These are phyloP conservation scores for Myiotriccus ornatus DNA, from an alignment of 2,797 vertebrate species.

Conservation along the genomic window DNA sequence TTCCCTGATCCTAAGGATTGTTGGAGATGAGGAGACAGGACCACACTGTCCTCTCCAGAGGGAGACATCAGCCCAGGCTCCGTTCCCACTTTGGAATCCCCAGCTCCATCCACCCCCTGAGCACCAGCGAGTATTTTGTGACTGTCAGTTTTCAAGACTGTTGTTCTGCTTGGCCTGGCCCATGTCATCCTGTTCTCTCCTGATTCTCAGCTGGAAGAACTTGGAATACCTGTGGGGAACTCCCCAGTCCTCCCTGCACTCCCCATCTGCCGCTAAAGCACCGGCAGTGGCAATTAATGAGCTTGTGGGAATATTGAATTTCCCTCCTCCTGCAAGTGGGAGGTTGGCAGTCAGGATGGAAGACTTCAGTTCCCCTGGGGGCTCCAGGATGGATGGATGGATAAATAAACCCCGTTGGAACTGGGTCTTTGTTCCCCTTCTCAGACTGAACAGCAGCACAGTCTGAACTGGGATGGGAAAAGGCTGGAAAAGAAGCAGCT, in stretches of 20 bases:
- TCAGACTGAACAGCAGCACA: background rate
- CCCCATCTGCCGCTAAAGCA: background rate
- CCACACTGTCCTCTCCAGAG: background rate
- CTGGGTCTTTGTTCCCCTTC: background rate
- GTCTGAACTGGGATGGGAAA: background rate
- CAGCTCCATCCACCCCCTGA: background rate
- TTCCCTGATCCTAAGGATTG: background rate
- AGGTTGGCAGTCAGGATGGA: background rate
- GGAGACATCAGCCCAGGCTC: accelerated
- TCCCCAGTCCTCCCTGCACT: background rate
- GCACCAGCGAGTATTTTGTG: background rate
- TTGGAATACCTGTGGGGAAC: background rate
- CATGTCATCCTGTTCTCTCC: accelerated
- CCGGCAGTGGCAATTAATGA: background rate
- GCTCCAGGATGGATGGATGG: background rate
- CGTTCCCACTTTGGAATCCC: background rate
- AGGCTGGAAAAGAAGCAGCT: background rate
- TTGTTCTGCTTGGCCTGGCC: background rate
- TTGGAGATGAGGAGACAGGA: background rate
- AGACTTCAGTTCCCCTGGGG: background rate
- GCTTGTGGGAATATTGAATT: background rate
- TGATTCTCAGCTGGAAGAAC: background rate
- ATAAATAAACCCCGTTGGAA: background rate
- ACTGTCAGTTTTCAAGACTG: background rate
- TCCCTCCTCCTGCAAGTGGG: background rate